These are phyloP conservation scores for human DNA, from an alignment of 2,113 vertebrate species.

Conservation along the genomic window GRCh38 chr12:40370501-40371000, in stretches of 20 bases:
- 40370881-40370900: not conserved
- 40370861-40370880: not conserved
- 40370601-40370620: not conserved
- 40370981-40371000: not conserved
- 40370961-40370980: not conserved
- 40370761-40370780: not conserved
- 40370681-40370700: not conserved
- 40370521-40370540: not conserved
- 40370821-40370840: not conserved
- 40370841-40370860: not conserved
- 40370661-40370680: not conserved
- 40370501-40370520: not conserved
- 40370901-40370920: not conserved
- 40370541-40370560: not conserved
- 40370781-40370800: not conserved
- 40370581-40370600: not conserved
- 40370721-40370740: not conserved
- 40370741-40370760: too few relatives aligned
- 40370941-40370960: not conserved
- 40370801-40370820: not conserved
- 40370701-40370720: not conserved
- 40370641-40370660: not conserved
- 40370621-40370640: not conserved
- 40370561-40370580: not conserved
- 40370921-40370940: not conserved